Base-by-base conservation (phyloP, 2,113 vertebrate genomes). In the Morone chrysops region DNA sequence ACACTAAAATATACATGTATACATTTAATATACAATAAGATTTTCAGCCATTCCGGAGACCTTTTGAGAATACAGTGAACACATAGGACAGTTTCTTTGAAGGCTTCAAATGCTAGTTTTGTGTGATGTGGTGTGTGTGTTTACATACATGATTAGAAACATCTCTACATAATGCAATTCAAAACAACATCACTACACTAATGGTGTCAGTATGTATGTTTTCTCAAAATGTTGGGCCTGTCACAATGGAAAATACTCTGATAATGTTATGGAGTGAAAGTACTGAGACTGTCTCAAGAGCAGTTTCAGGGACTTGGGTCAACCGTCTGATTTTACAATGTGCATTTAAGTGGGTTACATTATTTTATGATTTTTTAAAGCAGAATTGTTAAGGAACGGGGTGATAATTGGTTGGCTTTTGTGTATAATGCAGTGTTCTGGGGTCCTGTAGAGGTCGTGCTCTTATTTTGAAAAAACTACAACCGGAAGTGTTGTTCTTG, bases 401-500 rank as follows among this genome's bases (percentile, higher is more conserved):
- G 20, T 53, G 20, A 36, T 56, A 3, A 2, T 41, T 7, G 18
- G 6, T 31, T 66, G 38, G 18, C 18, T 38, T 61, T 61, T 38
- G 31, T 16, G 36, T 20, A 54, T 56, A 8, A 16, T 16, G 6
- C 2, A 9, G 8, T 7, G 47, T 17, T 31, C 17, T 53, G 43
- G 17, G 45, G 45, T 17, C 16, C 6, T 20, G 43, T 4, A 63
- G 5, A 6, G 38, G n/a, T 4, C 0, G 20, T 40, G 22, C 45
- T 87, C 84, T 91, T 92, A 92, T 86, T 89, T 0, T 85, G 78
- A 20, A 73, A 1, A 31, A 45, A 5, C 18, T 3, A 0, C 0
- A 1, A 78, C 57, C 83, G 90, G 88, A 89, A 80, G 25, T 73
- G 0, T 0, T 0, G 16, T 3, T 14, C 4, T 40, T 43, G 17